Base-by-base conservation (phyloP, 2,113 vertebrate genomes). In the Grantiella picta region DNA sequence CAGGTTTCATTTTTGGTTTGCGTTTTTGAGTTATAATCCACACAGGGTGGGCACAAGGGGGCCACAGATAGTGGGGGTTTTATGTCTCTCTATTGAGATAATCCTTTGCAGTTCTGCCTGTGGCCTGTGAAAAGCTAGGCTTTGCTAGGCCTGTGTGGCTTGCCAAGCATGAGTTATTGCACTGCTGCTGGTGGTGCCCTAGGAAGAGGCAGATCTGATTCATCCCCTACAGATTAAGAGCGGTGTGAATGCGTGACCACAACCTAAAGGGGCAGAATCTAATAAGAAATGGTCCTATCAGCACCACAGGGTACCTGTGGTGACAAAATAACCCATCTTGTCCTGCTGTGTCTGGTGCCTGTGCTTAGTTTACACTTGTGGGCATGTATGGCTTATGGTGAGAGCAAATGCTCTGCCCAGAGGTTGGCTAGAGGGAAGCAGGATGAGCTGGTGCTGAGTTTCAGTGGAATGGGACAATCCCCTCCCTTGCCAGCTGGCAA, bases 401-500 rank as follows among this genome's bases (percentile, higher is more conserved):
- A 88, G 23, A 66, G 40, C 18, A 86, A 84, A 42, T 5, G 42
- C 36, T 45, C 50, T 36, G 28, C 20, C 21, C 70, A 53, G 54
- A 65, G 76, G 18, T 20, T 80, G 45, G 8, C 42, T 53, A 20
- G 31, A 82, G 19, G 20, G 21, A 81, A 59, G 36, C 29, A 68
- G 7, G 21, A 47, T 28, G 31, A 72, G 28, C 50, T 73, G 59
- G 31, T 2, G 2, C 40, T 65, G 45, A 69, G 13, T 69, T 65
- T 57, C 31, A 79, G 24, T 20, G 70, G 29, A 56, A 25, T 1
- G 2, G 49, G 25, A 64, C 35, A 71, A 35, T 47, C 42, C 13
- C 19, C n/a, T n/a, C n/a, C n/a, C 20, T 63, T 9, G 24, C 5
- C 0, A 0, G 11, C 29, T 56, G 28, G 23, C 2, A 3, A 31